Evolutionary conservation across 2,888 invertebrate species (phyloP).

Genomic region (Noctua pronuba): DNA sequence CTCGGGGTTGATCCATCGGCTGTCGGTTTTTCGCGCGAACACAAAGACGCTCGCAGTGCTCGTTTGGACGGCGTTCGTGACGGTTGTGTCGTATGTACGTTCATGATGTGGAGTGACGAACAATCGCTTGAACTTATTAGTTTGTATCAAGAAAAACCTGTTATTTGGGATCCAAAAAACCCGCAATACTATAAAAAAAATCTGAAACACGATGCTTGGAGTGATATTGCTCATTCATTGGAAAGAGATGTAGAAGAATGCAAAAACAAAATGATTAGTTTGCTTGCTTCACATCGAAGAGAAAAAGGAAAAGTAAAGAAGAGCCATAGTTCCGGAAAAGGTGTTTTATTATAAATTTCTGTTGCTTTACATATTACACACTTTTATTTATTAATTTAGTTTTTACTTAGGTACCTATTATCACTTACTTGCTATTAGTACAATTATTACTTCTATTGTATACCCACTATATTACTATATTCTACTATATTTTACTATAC

Average conservation of each 20-base stretch:
- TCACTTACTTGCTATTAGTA: slow-evolving; percentile 55
- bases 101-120: slow-evolving; percentile 2
- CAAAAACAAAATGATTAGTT: slow-evolving; percentile 58
- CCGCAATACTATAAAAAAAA: slow-evolving; percentile 12
- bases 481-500: slow-evolving; percentile 30
- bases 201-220: slow-evolving; percentile 55
- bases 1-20: slow-evolving; percentile 44
- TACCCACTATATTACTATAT: slow-evolving; percentile 39
- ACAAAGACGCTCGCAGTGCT: slow-evolving; percentile 43
- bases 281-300: slow-evolving; percentile 51
- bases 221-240: slow-evolving; percentile 61
- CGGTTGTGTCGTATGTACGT: slow-evolving; percentile 21
- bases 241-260: slow-evolving; percentile 57
- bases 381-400: slow-evolving; percentile 54
- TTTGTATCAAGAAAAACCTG: neutral
- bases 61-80: slow-evolving; percentile 18
- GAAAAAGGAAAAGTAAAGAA: slow-evolving; percentile 52
- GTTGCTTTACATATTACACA: slow-evolving; percentile 55
- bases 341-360: slow-evolving; percentile 53
- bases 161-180: slow-evolving; percentile 2
- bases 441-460: slow-evolving; percentile 55
- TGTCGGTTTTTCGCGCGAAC: slow-evolving; percentile 51
- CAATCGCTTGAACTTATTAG: slow-evolving; percentile 1
- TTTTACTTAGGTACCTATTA: slow-evolving; percentile 55
- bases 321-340: slow-evolving; percentile 50